Conservation (phyloP, 2,888 invertebrate species). For the Drosophila kanekoi region DNA sequence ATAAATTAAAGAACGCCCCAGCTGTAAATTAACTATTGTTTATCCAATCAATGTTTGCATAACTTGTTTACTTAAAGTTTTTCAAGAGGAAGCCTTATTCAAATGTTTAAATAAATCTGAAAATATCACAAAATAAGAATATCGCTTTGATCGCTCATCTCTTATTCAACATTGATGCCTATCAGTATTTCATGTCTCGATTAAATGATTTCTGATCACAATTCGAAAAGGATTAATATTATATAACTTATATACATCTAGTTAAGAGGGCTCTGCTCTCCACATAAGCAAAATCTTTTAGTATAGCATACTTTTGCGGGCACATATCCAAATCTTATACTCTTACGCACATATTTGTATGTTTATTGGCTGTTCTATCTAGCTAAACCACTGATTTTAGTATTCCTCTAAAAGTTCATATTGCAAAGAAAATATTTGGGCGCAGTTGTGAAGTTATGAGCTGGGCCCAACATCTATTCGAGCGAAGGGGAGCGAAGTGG, state of each 20-base stretch:
- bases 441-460: slow-evolving; percentile 15
- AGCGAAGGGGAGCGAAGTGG: neutral
- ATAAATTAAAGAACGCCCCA: neutral
- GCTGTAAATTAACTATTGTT: neutral
- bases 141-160: no score
- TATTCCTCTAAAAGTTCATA: slow-evolving; percentile 9
- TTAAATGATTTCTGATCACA: no score
- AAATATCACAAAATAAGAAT: no score
- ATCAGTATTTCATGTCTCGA: no score
- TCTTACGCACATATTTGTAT: neutral
- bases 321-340: neutral
- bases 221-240: no score
- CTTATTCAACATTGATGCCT: no score
- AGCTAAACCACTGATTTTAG: neutral
- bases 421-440: slow-evolving; percentile 20
- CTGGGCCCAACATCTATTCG: slow-evolving; percentile 24
- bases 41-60: neutral
- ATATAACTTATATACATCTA: no score
- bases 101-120: no score
- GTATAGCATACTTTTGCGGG: slow-evolving; percentile 4
- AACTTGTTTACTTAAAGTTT: neutral
- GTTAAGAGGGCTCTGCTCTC: no score
- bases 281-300: neutral
- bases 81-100: neutral
- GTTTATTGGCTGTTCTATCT: neutral